Evolutionary conservation across 2,113 vertebrate species (phyloP).

Genomic region (Acanthochromis polyacanthus): DNA sequence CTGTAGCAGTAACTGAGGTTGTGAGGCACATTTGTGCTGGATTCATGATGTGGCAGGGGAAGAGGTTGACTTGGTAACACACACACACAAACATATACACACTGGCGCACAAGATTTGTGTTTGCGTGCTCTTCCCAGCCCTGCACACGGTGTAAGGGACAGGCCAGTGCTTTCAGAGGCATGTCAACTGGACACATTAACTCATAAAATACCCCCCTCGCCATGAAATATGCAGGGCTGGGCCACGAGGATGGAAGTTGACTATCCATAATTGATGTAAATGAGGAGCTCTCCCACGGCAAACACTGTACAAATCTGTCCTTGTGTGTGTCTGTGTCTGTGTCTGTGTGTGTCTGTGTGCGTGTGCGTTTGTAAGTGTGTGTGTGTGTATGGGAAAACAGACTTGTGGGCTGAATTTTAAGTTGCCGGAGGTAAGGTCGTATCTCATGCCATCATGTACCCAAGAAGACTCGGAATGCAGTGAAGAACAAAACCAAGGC

Average conservation of each 20-base stretch:
- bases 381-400: slow-evolving; percentile 50
- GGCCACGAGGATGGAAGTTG: slow-evolving; percentile 81
- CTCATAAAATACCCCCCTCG: slow-evolving; percentile 82
- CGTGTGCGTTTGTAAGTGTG: slow-evolving; percentile 46
- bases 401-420: slow-evolving; percentile 70
- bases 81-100: slow-evolving; percentile 40
- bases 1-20: slow-evolving; percentile 27
- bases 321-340: slow-evolving; percentile 47
- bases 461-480: slow-evolving; percentile 33
- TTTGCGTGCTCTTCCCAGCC: slow-evolving; percentile 70
- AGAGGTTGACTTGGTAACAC: slow-evolving; percentile 50
- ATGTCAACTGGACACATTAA: slow-evolving; percentile 86
- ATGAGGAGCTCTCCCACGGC: slow-evolving; percentile 83
- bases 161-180: slow-evolving; percentile 81
- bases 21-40: slow-evolving; percentile 43
- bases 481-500: slow-evolving; percentile 49
- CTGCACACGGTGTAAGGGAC: slow-evolving; percentile 70
- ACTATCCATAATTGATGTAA: slow-evolving; percentile 88
- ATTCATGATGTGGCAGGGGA: slow-evolving; percentile 48
- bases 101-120: slow-evolving; percentile 30
- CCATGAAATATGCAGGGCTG: slow-evolving; percentile 84
- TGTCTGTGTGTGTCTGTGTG: slow-evolving; percentile 51
- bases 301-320: slow-evolving; percentile 71
- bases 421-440: slow-evolving; percentile 70
- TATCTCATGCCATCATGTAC: slow-evolving; percentile 61